phyloP scores from a whole-genome alignment of 2,113 vertebrate species.

The Paedocypris sp. region DNA sequence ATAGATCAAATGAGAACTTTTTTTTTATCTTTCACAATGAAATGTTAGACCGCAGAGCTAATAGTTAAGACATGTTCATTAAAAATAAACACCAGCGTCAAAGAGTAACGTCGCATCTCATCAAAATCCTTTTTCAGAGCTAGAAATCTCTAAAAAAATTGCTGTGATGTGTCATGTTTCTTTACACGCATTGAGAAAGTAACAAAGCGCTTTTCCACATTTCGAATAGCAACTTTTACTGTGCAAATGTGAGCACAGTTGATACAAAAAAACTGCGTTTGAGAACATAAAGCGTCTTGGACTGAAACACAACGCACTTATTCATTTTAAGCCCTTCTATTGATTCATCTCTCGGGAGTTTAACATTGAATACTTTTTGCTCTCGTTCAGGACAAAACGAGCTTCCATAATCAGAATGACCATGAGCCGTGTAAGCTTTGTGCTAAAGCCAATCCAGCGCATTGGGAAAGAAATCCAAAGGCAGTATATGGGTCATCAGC shows the following conservation, averaged over 20 bases:
- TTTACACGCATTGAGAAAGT: no score
- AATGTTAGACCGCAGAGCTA: background rate
- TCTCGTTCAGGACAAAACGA: background rate
- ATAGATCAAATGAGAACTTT: background rate
- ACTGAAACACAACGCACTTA: background rate
- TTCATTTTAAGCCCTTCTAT: background rate
- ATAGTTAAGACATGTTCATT: no score
- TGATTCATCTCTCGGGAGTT: background rate
- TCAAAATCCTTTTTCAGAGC: no score
- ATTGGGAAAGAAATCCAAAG: conserved; percentile 17
- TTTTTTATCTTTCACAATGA: background rate
- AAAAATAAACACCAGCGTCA: no score
- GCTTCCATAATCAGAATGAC: conserved; percentile 9
- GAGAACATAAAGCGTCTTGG: no score
- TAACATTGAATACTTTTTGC: background rate
- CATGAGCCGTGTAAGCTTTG: background rate
- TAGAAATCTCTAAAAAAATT: no score
- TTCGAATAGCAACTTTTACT: no score
- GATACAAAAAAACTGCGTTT: no score
- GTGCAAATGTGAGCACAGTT: no score
- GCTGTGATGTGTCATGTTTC: no score
- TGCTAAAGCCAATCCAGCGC: conserved; percentile 7
- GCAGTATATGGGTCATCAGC: conserved; percentile 5
- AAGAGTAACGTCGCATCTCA: no score
- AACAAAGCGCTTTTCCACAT: no score